Base-by-base conservation (phyloP, 2,113 vertebrate species). In the Sinocyclocheilus grahami region DNA sequence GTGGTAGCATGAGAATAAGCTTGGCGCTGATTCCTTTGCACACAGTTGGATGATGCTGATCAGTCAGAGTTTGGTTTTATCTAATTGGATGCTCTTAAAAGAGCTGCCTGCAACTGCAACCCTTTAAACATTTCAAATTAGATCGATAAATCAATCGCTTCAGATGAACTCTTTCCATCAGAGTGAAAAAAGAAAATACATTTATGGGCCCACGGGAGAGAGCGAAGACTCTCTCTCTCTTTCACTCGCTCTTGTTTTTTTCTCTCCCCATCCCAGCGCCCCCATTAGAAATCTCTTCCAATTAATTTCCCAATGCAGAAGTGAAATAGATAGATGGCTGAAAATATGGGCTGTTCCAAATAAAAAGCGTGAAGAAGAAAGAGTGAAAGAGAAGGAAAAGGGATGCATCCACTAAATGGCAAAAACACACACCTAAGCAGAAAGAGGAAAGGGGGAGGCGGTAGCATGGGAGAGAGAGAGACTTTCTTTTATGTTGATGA, bases 401-500 rank as follows among this genome's bases (percentile, higher is more conserved):
- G 27, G 39, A 75, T 53, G 60, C 76, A 71, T 82, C 71, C 87
- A 88, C 58, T 85, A 33, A 80, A 60, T 62, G 86, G 75, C 58
- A 62, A 85, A 85, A 89, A 87, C 65, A 87, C 75, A 86, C 88
- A 87, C 42, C 85, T 88, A 78, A 71, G 85, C 75, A 89, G 67
- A 82, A 85, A 46, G 20, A 78, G 82, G 58, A 39, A 42, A 76
- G n/a, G 22, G 62, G 33, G 20, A n/a, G n/a, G 7, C 37, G 16
- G 76, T 79, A 83, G 74, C 84, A 85, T 69, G 22, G 62, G 13
- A 69, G 72, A 80, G 81, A 33, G 42, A 76, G 55, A 65, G 67
- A 27, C 60, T 69, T 42, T 63, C 86, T 90, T 89, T 83, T 88
- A 87, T 88, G 87, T 89, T 90, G 92, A 93, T 94, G 86, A 85